These are phyloP conservation scores for Meteorus sp. DNA, from an alignment of 1,140 invertebrate species.

Conservation along the genomic window DNA sequence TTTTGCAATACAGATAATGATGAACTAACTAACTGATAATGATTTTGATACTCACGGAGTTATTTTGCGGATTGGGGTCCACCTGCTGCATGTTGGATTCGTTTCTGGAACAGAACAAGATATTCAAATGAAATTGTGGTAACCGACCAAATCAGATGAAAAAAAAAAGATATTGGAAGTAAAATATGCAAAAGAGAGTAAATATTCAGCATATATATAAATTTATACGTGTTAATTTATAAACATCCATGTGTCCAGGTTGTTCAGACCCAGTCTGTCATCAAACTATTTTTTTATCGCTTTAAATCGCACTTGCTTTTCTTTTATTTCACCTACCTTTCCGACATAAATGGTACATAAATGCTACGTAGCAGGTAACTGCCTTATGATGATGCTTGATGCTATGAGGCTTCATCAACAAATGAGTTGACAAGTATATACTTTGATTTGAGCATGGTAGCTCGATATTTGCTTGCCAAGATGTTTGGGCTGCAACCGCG, in stretches of 20 bases:
- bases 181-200: neutral
- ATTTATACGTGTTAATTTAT: no score
- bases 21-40: slow-evolving; percentile 24
- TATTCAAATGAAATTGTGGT: neutral
- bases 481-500: slow-evolving; percentile 48
- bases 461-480: slow-evolving; percentile 51
- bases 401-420: slow-evolving; percentile 56
- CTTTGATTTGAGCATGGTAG: slow-evolving; percentile 51
- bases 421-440: slow-evolving; percentile 50
- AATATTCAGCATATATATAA: no score
- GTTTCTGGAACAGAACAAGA: slow-evolving; percentile 52
- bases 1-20: no score
- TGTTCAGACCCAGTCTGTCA: no score
- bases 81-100: slow-evolving; percentile 65
- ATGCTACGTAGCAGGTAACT: slow-evolving; percentile 58
- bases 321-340: slow-evolving; percentile 47
- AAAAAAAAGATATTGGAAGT: slow-evolving; percentile 8
- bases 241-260: no score
- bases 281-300: no score
- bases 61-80: slow-evolving; percentile 62
- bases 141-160: slow-evolving; percentile 5
- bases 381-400: slow-evolving; percentile 50
- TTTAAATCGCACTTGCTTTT: slow-evolving; percentile 12
- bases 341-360: slow-evolving; percentile 59
- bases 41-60: slow-evolving; percentile 55